phyloP scores from a whole-genome alignment of 2,888 invertebrate genomes.

The Harmothoe impar region DNA sequence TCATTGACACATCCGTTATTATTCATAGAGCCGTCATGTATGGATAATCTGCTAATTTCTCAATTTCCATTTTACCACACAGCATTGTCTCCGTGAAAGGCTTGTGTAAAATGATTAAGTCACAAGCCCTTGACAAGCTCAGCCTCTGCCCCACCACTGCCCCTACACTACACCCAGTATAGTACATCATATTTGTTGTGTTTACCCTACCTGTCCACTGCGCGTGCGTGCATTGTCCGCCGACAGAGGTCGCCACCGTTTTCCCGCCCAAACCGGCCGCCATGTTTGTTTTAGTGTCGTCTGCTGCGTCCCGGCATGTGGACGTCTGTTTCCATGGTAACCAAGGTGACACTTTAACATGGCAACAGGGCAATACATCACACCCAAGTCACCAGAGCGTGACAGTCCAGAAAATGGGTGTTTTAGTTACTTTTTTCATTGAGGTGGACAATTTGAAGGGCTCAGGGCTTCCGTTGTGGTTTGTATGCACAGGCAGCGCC shows the following conservation, averaged over 20 bases:
- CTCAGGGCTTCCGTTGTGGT: constrained; percentile 32
- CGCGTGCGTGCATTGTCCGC: constrained; percentile 49
- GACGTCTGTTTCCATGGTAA: constrained; percentile 15
- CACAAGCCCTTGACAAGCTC: neutral
- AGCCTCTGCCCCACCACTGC: neutral
- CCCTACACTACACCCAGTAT: neutral
- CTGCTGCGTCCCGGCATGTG: neutral
- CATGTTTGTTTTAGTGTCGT: constrained; percentile 31
- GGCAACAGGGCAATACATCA: neutral
- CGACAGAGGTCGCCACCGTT: constrained; percentile 26
- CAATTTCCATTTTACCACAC: neutral
- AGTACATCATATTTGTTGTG: constrained; percentile 18
- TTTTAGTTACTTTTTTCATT: neutral
- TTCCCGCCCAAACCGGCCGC: constrained; percentile 42
- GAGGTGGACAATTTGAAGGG: neutral
- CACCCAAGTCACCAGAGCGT: neutral
- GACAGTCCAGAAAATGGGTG: neutral
- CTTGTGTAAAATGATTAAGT: neutral
- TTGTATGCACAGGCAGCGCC: constrained; percentile 16
- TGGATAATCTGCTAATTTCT: neutral
- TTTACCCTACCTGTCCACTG: neutral
- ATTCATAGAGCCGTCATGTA: neutral
- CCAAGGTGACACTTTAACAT: constrained; percentile 41
- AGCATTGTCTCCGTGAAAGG: neutral
- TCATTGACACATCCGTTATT: too few species aligned